Conservation (phyloP, 2,113 vertebrate genomes). For the Neodontobutis hainanensis region DNA sequence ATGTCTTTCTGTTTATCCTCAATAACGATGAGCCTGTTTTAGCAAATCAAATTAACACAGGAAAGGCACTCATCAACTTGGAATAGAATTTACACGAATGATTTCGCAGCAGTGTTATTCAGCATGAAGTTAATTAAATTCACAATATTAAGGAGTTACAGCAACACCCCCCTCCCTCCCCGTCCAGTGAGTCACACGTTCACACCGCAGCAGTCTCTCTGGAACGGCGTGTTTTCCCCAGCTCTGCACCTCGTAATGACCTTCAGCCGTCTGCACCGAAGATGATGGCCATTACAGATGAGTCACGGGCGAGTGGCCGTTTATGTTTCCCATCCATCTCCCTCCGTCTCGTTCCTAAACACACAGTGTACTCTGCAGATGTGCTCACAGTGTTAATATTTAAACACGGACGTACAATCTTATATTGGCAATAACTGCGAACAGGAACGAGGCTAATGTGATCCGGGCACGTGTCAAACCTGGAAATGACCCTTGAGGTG, state of each 20-base stretch:
- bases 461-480: background rate
- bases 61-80: background rate
- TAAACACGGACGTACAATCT: background rate
- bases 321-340: conserved; percentile 6
- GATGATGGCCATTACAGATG: conserved; percentile 37
- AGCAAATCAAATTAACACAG: too few relatives aligned
- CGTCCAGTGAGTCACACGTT: conserved; percentile 15
- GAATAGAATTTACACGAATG: background rate
- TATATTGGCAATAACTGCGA: conserved; percentile 5
- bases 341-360: background rate
- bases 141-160: background rate
- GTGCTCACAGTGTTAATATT: background rate
- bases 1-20: too few relatives aligned
- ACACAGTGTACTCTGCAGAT: background rate
- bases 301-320: conserved; percentile 33
- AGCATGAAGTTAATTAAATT: background rate
- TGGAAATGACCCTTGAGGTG: background rate
- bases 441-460: conserved; percentile 17
- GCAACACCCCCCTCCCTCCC: too few relatives aligned
- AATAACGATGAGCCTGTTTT: too few relatives aligned
- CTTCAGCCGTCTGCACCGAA: conserved; percentile 33
- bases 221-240: conserved; percentile 6
- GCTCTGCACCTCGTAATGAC: conserved; percentile 32
- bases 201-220: conserved; percentile 7
- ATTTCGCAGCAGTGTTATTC: background rate